Conservation (phyloP, 2,113 vertebrate species). For the Muntiacus muntjak region DNA sequence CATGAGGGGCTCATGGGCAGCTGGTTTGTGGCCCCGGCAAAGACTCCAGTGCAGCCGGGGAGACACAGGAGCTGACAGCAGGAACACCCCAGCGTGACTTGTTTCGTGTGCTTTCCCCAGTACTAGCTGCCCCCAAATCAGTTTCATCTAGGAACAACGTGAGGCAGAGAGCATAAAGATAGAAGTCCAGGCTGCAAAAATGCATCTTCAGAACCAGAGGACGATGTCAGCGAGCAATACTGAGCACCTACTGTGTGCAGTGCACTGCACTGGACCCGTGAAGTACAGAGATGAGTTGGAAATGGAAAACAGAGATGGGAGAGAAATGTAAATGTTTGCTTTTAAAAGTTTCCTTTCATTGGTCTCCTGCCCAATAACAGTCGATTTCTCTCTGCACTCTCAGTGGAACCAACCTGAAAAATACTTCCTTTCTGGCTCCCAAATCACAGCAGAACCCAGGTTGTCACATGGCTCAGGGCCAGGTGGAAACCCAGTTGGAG, state of each 20-base stretch:
- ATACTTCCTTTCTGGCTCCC: background rate
- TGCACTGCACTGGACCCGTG: background rate
- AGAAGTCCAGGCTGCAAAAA: background rate
- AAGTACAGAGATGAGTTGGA: background rate
- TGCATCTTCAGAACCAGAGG: background rate
- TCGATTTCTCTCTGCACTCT: background rate
- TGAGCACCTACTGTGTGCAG: background rate
- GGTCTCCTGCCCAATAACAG: background rate
- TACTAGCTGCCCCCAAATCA: background rate
- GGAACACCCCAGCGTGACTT: accelerated
- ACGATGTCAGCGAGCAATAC: background rate
- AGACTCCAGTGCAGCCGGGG: background rate
- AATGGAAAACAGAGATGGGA: background rate
- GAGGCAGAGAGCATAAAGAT: background rate
- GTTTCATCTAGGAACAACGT: background rate
- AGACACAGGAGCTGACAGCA: background rate
- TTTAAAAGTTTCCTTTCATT: background rate
- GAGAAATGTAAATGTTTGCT: background rate
- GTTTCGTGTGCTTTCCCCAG: background rate
- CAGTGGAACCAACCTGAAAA: background rate
- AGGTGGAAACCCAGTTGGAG: background rate
- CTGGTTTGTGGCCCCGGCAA: background rate
- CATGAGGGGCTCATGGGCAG: background rate
- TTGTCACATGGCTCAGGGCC: background rate
- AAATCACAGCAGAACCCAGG: no score